These are phyloP conservation scores for Harpagifer antarcticus DNA, from an alignment of 2,797 vertebrate species.

Conservation along the genomic window DNA sequence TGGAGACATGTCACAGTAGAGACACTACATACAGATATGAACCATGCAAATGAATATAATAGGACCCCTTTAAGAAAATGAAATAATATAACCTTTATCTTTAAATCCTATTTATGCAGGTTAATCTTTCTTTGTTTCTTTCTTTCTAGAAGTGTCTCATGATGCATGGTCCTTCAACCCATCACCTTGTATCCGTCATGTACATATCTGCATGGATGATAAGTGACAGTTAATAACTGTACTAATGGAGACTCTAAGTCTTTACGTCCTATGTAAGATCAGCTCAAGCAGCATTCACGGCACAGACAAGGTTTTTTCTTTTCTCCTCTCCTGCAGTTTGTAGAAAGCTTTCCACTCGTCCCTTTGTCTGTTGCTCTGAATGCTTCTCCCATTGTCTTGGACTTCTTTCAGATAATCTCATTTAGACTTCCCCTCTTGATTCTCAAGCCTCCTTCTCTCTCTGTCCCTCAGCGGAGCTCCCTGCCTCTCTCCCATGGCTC, in stretches of 20 bases:
- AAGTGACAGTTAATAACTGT: constrained; percentile 32
- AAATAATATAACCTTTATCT: too few relatives aligned
- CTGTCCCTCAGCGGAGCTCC: constrained; percentile 66
- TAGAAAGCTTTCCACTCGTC: constrained; percentile 64
- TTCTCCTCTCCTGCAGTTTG: constrained; percentile 48
- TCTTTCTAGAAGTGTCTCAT: not conserved
- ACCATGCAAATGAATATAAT: too few relatives aligned
- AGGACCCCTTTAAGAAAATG: too few relatives aligned
- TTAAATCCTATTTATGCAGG: too few relatives aligned
- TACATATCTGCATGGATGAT: constrained; percentile 28
- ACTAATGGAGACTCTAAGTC: constrained; percentile 47
- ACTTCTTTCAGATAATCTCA: constrained; percentile 82
- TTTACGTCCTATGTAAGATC: constrained; percentile 45
- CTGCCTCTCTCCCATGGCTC: constrained; percentile 68
- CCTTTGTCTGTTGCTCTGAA: constrained; percentile 71
- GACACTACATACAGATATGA: too few relatives aligned
- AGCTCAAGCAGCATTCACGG: constrained; percentile 36
- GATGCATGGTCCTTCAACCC: not conserved
- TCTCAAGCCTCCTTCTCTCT: constrained; percentile 68
- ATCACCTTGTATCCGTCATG: constrained; percentile 33
- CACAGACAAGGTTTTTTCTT: constrained; percentile 34
- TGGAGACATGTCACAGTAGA: too few relatives aligned
- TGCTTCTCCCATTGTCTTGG: constrained; percentile 75
- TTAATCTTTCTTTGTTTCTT: not conserved
- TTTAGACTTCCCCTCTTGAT: constrained; percentile 78